A percentile compares a stretch with the other conserved stretches of the same genome.
Conservation (phyloP, 2,888 invertebrate species). For the Argyresthia albistria region DNA sequence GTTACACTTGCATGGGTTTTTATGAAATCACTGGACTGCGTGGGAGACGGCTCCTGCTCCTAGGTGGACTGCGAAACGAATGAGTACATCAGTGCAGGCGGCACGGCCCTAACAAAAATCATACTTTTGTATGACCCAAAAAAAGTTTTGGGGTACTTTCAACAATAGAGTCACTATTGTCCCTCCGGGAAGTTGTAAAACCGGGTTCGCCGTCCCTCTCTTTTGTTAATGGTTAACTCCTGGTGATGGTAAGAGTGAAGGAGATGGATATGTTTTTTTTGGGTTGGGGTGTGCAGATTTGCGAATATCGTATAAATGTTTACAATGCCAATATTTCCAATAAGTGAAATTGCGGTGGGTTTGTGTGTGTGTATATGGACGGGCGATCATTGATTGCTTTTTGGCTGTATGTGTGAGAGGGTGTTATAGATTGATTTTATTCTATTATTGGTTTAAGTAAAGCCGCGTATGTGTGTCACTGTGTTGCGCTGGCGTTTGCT, state of each 20-base stretch:
- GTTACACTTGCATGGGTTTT: slow-evolving; percentile 18
- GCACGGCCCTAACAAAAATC: slow-evolving; percentile 66
- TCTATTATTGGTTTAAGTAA: slow-evolving; percentile 70
- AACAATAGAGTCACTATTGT: slow-evolving; percentile 68
- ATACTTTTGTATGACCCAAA: slow-evolving; percentile 71
- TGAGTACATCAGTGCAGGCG: slow-evolving; percentile 56
- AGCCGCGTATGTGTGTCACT: slow-evolving; percentile 71
- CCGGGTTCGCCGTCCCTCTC: slow-evolving; percentile 39
- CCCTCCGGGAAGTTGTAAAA: slow-evolving; percentile 60
- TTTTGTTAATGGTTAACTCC: slow-evolving; percentile 15
- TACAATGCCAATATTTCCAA: slow-evolving; percentile 67
- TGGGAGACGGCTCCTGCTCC: slow-evolving; percentile 51
- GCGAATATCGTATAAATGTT: slow-evolving; percentile 66
- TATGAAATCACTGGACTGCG: slow-evolving; percentile 39
- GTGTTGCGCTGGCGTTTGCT: slow-evolving; percentile 48
- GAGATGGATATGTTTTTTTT: slow-evolving; percentile 32
- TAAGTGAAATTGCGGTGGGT: slow-evolving; percentile 23
- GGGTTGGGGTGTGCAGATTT: slow-evolving; percentile 44
- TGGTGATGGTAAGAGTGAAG: slow-evolving; percentile 22
- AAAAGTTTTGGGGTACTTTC: slow-evolving; percentile 66
- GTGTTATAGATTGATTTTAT: slow-evolving; percentile 68
- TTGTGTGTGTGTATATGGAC: slow-evolving; percentile 35
- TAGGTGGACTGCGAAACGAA: slow-evolving; percentile 62
- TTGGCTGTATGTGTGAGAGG: slow-evolving; percentile 50
- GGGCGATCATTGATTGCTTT: slow-evolving; percentile 46